Evolutionary conservation across 2,113 vertebrate species (phyloP).

Genomic region (Motacilla alba): DNA sequence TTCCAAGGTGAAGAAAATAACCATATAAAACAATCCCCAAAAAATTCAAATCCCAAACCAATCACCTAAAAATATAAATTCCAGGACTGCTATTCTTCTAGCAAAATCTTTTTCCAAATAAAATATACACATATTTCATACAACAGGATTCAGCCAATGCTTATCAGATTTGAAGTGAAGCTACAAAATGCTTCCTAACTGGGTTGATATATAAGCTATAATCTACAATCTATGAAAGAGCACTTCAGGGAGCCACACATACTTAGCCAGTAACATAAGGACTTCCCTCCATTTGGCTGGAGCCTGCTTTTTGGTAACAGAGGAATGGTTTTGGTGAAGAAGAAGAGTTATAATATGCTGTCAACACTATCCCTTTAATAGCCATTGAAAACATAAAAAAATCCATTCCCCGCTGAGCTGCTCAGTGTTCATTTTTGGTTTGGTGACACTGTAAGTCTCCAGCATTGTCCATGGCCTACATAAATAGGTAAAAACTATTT

Average conservation of each 20-base stretch:
- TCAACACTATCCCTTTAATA: not conserved
- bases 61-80: not conserved
- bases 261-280: not conserved
- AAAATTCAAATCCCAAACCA: not conserved
- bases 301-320: not conserved
- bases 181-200: not conserved
- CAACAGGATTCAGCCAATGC: not conserved
- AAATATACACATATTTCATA: not conserved
- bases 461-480: not conserved
- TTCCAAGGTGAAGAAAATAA: not conserved
- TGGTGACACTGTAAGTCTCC: not conserved
- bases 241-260: not conserved
- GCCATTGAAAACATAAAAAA: not conserved
- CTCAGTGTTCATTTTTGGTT: not conserved
- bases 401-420: not conserved
- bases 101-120: not conserved
- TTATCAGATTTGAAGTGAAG: not conserved
- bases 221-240: not conserved
- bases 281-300: not conserved
- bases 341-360: not conserved
- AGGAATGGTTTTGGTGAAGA: not conserved
- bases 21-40: not conserved
- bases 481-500: not conserved
- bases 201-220: not conserved
- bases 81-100: not conserved